Evolutionary conservation across 2,797 vertebrate genomes (phyloP).

Genomic region (Zalophus californianus): DNA sequence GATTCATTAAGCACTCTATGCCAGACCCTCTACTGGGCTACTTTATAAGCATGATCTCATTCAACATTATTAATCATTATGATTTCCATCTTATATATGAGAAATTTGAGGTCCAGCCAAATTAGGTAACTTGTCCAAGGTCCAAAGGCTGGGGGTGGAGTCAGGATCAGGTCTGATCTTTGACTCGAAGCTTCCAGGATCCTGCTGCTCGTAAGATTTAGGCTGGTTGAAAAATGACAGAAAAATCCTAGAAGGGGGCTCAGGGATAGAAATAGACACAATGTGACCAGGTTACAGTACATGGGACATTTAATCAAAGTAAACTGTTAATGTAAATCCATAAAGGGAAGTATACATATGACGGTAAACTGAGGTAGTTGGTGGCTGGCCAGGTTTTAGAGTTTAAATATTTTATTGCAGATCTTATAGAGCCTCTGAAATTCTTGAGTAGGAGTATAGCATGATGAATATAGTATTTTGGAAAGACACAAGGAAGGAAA

Average conservation of each 20-base stretch:
- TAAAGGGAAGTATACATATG: background rate
- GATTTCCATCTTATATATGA: conserved; percentile 37
- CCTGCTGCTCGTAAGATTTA: background rate
- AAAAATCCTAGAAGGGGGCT: background rate
- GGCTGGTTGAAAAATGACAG: background rate
- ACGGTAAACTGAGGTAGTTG: background rate
- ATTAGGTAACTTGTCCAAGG: background rate
- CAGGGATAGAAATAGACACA: background rate
- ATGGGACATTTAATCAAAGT: background rate
- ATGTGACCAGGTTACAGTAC: background rate
- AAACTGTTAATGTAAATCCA: background rate
- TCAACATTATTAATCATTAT: conserved; percentile 40
- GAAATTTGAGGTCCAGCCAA: conserved; percentile 54
- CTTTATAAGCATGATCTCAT: conserved; percentile 40
- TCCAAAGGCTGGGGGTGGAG: background rate
- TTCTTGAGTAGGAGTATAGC: background rate
- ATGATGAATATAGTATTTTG: background rate
- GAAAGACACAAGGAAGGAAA: background rate
- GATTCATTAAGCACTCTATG: conserved; percentile 52
- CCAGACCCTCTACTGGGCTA: background rate
- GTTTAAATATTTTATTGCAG: background rate
- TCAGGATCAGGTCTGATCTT: background rate
- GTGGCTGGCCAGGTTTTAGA: background rate
- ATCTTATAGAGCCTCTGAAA: background rate
- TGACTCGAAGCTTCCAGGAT: background rate